Base-by-base conservation (phyloP, 92 coral and sea anemone genomes). In the Epizoanthus ramosus region DNA sequence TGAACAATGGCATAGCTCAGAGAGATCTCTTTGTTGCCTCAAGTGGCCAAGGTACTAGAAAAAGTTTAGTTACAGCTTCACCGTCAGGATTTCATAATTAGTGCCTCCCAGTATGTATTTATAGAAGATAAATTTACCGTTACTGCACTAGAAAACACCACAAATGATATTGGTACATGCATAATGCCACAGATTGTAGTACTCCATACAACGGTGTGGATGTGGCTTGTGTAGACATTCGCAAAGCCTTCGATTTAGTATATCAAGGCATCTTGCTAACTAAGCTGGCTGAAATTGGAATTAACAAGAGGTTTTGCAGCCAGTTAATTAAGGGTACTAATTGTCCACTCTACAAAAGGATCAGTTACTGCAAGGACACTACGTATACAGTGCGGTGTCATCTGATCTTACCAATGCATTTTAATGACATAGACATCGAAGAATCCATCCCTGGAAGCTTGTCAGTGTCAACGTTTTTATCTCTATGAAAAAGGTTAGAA, bases 11-110 rank as follows among this genome's bases (percentile, higher is more conserved):
- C 57, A n/a, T n/a, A n/a, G n/a, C 66, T 71, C 47, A 63, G 89
- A 81, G 84, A 85, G 70, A 81, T 89, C n/a, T 89, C 87, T 22
- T 85, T 86, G 0, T 63, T 81, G 35, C 90, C 90, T 21, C 92
- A 85, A 47, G 76, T 89, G 25, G 83, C 92, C 3, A 85, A 89
- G 84, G 85, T 89, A 17, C 28, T 89, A 57, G 84, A 85, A 50
- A 85, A 63, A 54, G 75, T 89, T 63, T 89, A 85, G 61, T 80
- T 89, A 3, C 67, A 61, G 41, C 80, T 81, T 0, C 73, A 87
- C 63, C 13, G 73, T 50, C 15, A 31, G 5, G 86, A 87, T 50
- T 67, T 87, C 15, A 52, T 45, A 3, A 81, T 87, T 8, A 50
- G 45, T 3, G 70, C 64, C 43, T 66, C 58, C 58, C 85, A 88